Evolutionary conservation across 2,113 vertebrate genomes (phyloP), one percentile per base, ranked within the genome.

Genomic region (Tragulus kanchil): DNA sequence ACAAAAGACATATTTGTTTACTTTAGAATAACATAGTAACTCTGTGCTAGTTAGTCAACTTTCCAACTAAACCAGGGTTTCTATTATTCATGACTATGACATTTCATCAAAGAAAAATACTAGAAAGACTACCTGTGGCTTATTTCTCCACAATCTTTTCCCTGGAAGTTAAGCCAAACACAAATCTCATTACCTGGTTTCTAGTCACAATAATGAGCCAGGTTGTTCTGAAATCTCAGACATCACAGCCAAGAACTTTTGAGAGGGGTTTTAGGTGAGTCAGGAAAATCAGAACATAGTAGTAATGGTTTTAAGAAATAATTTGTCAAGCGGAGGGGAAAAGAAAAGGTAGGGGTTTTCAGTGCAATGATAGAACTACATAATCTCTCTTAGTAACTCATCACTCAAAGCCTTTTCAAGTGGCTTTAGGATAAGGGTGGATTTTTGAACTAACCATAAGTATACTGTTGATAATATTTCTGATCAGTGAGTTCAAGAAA

Each of bases 151-250:
- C 64, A 94, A 61, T 87, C 31, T 98, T 97, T 98, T 98, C 95
- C 96, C 82, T 98, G 93, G 96, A 88, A 98, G 97, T 97, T 85
- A 98, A 98, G 97, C 96, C 96, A 98, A 98, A 97, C 61, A 96
- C 75, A 95, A 81, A 96, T 95, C 96, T 95, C 95, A 96, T 97
- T 93, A 94, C 84, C 79, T 90, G 82, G 98, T 97, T 98, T 98
- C 94, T 96, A 97, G 97, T 97, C 93, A 65, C 50, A 94, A 42
- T 95, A 97, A 96, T 78, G 48, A 86, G 13, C 71, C 89, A 45
- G 67, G 54, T 19, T 97, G 2, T 96, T 96, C 26, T 48, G 89
- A 92, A 85, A 97, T 97, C 89, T 94, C 88, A 83, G 25, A 17
- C 69, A 81, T 86, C 21, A 95, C 77, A 97, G 93, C 62, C 94